Evolutionary conservation across 2,797 vertebrate genomes (phyloP).

Genomic region (Lagodon rhomboides): DNA sequence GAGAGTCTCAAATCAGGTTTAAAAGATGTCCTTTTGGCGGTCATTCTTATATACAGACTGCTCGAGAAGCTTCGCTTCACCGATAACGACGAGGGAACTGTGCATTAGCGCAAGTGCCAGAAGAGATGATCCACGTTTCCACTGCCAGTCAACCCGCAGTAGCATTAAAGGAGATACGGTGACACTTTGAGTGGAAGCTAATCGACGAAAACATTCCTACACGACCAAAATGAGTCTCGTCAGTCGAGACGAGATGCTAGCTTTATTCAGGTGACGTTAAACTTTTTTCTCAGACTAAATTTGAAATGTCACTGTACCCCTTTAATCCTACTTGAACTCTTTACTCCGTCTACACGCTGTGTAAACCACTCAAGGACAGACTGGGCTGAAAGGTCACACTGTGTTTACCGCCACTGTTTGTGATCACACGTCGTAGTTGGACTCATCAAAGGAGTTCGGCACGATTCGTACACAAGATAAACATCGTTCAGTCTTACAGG

Average conservation of each 20-base stretch:
- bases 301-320: slow-evolving; percentile 25
- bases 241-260: neutral
- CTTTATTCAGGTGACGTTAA: slow-evolving; percentile 5
- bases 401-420: slow-evolving; percentile 53
- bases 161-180: slow-evolving; percentile 30
- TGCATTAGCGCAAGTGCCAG: slow-evolving; percentile 26
- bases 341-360: neutral
- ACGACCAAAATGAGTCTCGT: too few relatives aligned
- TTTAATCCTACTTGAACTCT: slow-evolving; percentile 33
- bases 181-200: neutral
- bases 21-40: slow-evolving; percentile 2
- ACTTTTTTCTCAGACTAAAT: neutral
- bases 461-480: slow-evolving; percentile 6
- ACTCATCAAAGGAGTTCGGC: slow-evolving; percentile 30
- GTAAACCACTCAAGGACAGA: slow-evolving; percentile 42
- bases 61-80: slow-evolving; percentile 16
- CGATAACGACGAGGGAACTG: slow-evolving; percentile 6
- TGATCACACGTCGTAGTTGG: slow-evolving; percentile 28
- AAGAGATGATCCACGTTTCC: slow-evolving; percentile 51
- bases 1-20: slow-evolving; percentile 29
- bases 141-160: slow-evolving; percentile 71
- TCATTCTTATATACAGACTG: neutral
- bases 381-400: slow-evolving; percentile 39
- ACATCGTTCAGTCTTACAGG: slow-evolving; percentile 32
- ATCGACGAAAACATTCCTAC: slow-evolving; percentile 10